Conservation (phyloP, 2,888 invertebrate genomes). For the Rhingia campestris region DNA sequence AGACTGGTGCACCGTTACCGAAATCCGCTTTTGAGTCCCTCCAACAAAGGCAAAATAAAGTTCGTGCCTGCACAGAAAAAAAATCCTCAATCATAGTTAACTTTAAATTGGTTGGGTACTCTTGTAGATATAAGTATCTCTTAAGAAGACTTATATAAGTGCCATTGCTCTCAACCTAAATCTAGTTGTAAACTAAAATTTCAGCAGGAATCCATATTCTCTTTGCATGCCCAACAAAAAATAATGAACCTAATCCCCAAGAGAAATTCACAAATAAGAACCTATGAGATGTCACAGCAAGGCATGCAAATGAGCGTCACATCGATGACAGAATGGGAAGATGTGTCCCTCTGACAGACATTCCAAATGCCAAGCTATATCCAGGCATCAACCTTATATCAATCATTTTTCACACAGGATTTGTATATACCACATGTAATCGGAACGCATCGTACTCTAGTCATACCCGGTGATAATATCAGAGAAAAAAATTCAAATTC, state of each 20-base stretch:
- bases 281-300: background rate
- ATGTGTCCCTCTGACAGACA: background rate
- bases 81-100: constrained; percentile 31
- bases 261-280: background rate
- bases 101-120: constrained; percentile 22
- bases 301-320: constrained; percentile 55
- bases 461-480: background rate
- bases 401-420: background rate
- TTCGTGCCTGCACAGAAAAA: background rate
- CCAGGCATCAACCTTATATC: background rate
- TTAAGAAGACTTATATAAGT: constrained; percentile 7
- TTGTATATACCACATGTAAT: background rate
- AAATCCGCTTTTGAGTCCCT: background rate
- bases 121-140: background rate
- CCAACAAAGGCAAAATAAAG: background rate
- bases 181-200: no score
- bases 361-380: background rate
- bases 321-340: constrained; percentile 33
- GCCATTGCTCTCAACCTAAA: background rate
- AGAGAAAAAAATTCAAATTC: background rate
- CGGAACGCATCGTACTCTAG: background rate
- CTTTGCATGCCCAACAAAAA: constrained; percentile 1
- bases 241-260: background rate
- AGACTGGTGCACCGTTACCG: background rate
- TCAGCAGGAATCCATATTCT: background rate